Evolutionary conservation across 2,797 vertebrate species (phyloP), one percentile per base, ranked within the genome.

Genomic region (Dipus sagitta): DNA sequence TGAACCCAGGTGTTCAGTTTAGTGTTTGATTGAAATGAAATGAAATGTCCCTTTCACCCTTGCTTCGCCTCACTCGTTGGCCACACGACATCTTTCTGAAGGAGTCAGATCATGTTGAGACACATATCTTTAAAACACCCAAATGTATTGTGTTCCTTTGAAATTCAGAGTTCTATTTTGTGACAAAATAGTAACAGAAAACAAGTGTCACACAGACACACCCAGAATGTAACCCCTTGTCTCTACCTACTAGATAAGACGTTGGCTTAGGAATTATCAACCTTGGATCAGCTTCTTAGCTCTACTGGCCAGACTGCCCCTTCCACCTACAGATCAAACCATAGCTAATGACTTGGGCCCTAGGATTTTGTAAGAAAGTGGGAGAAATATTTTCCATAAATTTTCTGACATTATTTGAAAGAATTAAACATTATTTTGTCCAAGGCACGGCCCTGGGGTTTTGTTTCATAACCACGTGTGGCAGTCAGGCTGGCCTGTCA

Each of bases 371-470:
- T 92, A 64, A 42, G 32, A 72, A 88, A 93, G 30, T 74, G 28
- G 79, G 28, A 72, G 38, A 62, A 38, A 24, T 74, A 47, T 76
- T 76, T 38, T 32, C 47, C 4, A 62, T 47, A 67, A 74, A 21
- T 34, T 28, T 23, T 12, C 74, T 79, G 86, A 67, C 47, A 85
- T 85, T 67, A 82, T 85, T 89, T 91, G 58, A 67, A 95, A 84
- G 34, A 88, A 52, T 72, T 71, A 64, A 58, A 30, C 30, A 21
- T 58, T 17, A 32, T 67, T 91, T 90, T 77, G 20, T 18, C 32
- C 62, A 60, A 82, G 77, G 42, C 76, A 34, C n/a, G 14, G 32
- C 24, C 82, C 82, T 2, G 1, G 54, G 60, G 60, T 74, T 94
- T 70, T 26, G 10, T 64, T 92, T 88, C 8, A 1, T 58, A 81